These are phyloP conservation scores for Pyralis farinalis DNA, from an alignment of 2,888 invertebrate genomes.

Conservation along the genomic window DNA sequence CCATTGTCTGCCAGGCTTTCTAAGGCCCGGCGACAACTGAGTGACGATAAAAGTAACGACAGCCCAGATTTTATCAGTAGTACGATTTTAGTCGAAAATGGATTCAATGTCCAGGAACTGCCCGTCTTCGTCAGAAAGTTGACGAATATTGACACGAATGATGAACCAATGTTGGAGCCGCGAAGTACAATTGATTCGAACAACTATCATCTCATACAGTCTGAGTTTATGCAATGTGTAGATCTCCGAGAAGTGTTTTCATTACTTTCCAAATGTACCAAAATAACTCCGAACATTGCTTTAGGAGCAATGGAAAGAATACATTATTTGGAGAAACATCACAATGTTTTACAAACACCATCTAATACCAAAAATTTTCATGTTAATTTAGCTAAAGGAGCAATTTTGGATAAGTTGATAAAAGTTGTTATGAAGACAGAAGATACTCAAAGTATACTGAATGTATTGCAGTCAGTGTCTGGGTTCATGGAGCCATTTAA, in stretches of 20 bases:
- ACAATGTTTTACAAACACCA: constrained; percentile 29
- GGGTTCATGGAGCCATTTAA: constrained; percentile 63
- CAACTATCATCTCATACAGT: constrained; percentile 62
- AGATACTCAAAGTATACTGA: constrained; percentile 68
- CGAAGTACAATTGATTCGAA: constrained; percentile 39
- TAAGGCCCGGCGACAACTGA: constrained; percentile 35
- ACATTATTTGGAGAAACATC: constrained; percentile 59
- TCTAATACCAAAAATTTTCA: constrained; percentile 43
- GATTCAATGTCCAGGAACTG: constrained; percentile 84
- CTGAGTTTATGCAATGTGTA: constrained; percentile 66
- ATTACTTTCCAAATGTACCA: constrained; percentile 68
- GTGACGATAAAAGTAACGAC: constrained; percentile 50
- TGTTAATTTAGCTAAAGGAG: constrained; percentile 61
- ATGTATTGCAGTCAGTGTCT: constrained; percentile 59
- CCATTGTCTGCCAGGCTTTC: constrained; percentile 28
- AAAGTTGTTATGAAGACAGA: constrained; percentile 67
- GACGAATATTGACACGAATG: constrained; percentile 55
- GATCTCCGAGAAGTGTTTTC: constrained; percentile 68
- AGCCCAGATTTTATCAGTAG: constrained; percentile 56
- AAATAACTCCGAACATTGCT: constrained; percentile 74
- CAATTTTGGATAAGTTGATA: constrained; percentile 67
- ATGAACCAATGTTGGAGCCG: constrained; percentile 29
- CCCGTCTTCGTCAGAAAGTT: constrained; percentile 82
- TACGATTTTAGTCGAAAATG: constrained; percentile 84
- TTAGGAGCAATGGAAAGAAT: constrained; percentile 73